Conservation (phyloP, 2,888 invertebrate genomes). For the Lepidochrysops patricia region DNA sequence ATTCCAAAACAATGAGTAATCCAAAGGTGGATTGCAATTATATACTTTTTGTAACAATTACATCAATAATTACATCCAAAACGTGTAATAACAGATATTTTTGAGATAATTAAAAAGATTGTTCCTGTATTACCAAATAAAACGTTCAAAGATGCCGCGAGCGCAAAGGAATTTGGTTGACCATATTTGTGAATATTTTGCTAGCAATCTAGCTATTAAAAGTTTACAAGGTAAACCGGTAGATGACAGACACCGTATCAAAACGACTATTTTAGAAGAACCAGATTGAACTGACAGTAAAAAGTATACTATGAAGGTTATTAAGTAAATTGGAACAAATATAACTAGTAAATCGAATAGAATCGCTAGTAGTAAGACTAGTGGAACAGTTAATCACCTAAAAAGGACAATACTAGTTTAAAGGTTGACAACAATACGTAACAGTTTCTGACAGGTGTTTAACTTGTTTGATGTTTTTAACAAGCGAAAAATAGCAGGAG, state of each 20-base stretch:
- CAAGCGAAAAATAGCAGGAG: not conserved
- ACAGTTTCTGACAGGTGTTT: slow-evolving; percentile 4
- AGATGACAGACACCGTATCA: not conserved
- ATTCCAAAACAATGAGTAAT: slow-evolving; percentile 14
- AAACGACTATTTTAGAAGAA: not conserved
- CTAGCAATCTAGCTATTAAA: not conserved
- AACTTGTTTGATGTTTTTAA: not conserved
- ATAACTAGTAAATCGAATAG: not conserved
- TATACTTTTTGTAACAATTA: slow-evolving; percentile 7
- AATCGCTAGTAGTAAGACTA: not conserved
- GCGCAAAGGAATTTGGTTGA: not conserved
- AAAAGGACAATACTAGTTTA: not conserved
- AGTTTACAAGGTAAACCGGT: not conserved
- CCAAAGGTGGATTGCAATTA: slow-evolving; percentile 6
- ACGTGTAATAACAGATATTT: not conserved
- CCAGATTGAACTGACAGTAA: not conserved
- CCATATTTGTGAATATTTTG: not conserved
- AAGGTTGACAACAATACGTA: slow-evolving; percentile 6
- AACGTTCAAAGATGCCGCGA: not conserved
- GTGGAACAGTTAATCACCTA: not conserved
- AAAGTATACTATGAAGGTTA: not conserved
- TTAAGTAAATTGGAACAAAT: not conserved
- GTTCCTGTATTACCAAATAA: not conserved
- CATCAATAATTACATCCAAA: not conserved
- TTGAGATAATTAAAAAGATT: not conserved